Base-by-base conservation (phyloP, 2,113 vertebrate genomes). In the Sapayoa aenigma region DNA sequence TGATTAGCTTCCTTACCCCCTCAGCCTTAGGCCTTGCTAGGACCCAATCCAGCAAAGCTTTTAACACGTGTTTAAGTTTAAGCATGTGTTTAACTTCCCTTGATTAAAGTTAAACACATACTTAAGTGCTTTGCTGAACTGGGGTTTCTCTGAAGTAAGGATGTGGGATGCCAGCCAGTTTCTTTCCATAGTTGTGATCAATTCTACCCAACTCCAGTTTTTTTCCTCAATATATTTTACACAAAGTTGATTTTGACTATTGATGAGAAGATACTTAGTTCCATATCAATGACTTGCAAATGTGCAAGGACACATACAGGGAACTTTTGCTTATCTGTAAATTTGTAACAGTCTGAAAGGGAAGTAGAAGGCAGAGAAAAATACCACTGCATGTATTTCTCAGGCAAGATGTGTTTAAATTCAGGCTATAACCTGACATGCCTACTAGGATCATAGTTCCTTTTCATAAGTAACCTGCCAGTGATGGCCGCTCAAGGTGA, bases 11-110 rank as follows among this genome's bases (percentile, higher is more conserved):
- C 30, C 37, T 90, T 82, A 92, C 76, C 55, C 75, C 63, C 41
- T 44, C 52, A 93, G 62, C 41, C 53, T 94, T 76, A 75, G 90
- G 60, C 41, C 56, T 83, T 72, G 87, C 53, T 95, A 80, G 81
- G 95, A 92, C 42, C 39, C 41, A 92, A 90, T 97, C 95, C 96
- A 97, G 90, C 86, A 97, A 94, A 96, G 91, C 87, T 97, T 96
- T 96, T 96, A 95, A 91, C 94, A 95, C 42, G 1, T 93, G 87
- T 97, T 97, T 94, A 97, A 95, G 62, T 93, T 95, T 95, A 95
- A 94, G 89, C 78, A 94, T 94, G 87, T 95, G 95, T 95, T 96
- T 96, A 95, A 91, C 94, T 93, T 95, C 72, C 60, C 75, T 89
- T 95, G 94, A 95, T 91, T 96, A 90, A 93, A 95, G 94, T 78